A percentile compares a stretch with the other conserved stretches of the same genome.
Evolutionary conservation across 1,140 invertebrate genomes (phyloP).

Genomic region (Brachionus angularis): DNA sequence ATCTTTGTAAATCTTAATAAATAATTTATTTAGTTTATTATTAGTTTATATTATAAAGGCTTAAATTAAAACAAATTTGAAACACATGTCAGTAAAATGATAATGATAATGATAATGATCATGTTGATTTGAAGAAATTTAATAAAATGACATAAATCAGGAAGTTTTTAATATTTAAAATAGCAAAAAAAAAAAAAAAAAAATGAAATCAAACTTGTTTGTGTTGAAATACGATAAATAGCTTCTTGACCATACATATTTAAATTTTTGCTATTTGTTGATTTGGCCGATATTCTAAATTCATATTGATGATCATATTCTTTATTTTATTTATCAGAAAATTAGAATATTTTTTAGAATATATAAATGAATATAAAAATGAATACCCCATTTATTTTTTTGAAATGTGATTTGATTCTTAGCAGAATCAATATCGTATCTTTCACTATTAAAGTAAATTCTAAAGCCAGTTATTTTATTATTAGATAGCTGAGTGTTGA

Average conservation of each 20-base stretch:
- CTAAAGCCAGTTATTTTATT: background rate
- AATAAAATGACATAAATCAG: background rate
- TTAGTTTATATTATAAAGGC: too few relatives aligned
- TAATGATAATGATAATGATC: too few relatives aligned
- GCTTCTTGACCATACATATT: slow-evolving; percentile 9
- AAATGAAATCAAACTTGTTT: slow-evolving; percentile 9
- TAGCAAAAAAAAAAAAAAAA: background rate
- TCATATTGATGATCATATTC: slow-evolving; percentile 42
- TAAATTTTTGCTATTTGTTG: background rate
- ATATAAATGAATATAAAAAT: background rate
- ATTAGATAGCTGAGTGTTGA: background rate
- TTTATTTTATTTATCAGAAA: background rate
- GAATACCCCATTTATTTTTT: slow-evolving; percentile 13
- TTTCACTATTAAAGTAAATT: slow-evolving; percentile 28
- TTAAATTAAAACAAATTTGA: too few relatives aligned
- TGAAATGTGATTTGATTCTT: slow-evolving; percentile 13
- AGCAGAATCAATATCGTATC: background rate
- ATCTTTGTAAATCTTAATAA: too few relatives aligned
- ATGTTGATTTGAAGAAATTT: too few relatives aligned
- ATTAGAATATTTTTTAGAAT: background rate
- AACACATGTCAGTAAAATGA: too few relatives aligned
- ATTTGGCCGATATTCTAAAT: slow-evolving; percentile 31
- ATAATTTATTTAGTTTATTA: too few relatives aligned
- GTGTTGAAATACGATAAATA: slow-evolving; percentile 26
- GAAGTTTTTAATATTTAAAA: background rate